Evolutionary conservation across 1,140 invertebrate genomes (phyloP).

Genomic region (Lamellibrachia luymesi): DNA sequence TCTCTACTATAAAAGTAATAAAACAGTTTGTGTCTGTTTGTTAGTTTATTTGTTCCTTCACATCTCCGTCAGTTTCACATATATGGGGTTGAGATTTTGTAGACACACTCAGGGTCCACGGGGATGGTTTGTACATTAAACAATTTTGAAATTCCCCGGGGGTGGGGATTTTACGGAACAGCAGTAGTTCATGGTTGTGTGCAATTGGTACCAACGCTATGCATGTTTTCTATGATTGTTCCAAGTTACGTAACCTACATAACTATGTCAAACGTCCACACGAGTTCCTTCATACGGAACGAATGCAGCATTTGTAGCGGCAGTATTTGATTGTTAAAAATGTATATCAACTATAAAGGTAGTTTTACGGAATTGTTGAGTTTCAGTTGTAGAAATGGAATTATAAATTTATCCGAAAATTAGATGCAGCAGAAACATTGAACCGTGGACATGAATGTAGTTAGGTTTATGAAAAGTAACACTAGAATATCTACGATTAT

Average conservation of each 20-base stretch:
- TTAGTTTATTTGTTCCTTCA: no score
- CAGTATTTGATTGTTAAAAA: neutral
- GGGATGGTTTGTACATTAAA: neutral
- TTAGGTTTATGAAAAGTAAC: neutral
- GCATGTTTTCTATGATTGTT: no score
- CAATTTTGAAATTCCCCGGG: no score
- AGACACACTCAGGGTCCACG: no score
- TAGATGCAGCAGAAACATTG: neutral
- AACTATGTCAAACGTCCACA: no score
- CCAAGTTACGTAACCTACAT: no score
- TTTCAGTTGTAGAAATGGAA: conserved; percentile 13
- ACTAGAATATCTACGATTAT: neutral
- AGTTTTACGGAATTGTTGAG: neutral
- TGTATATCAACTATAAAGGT: neutral
- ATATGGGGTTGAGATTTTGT: no score
- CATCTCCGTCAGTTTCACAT: no score
- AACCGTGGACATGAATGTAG: neutral
- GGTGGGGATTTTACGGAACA: no score
- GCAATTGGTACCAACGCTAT: no score
- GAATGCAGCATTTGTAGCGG: neutral
- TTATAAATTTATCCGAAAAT: neutral
- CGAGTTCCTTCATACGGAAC: neutral
- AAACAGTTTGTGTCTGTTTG: neutral
- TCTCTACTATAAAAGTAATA: no score
- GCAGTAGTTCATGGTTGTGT: no score